phyloP scores from a whole-genome alignment of 2,888 invertebrate species.

The Lomographa bimaculata region DNA sequence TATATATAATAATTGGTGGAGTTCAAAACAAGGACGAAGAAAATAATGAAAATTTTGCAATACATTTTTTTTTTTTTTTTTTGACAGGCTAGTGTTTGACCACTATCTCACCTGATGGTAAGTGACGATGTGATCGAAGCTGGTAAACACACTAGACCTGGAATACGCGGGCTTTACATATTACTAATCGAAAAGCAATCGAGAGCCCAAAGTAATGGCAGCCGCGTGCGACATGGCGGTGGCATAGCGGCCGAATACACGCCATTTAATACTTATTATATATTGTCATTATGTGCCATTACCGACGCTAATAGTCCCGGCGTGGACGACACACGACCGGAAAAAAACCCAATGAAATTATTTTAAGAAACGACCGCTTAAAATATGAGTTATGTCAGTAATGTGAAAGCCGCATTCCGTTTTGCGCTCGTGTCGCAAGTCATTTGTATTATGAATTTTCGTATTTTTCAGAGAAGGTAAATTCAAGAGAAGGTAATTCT shows the following conservation, averaged over 20 bases:
- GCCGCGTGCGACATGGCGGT: constrained; percentile 33
- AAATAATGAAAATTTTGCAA: too few species aligned
- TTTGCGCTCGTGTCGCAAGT: constrained; percentile 5
- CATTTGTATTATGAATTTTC: constrained; percentile 21
- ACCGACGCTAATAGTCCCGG: constrained; percentile 66
- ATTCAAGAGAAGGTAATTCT: too few species aligned
- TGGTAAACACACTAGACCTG: too few species aligned
- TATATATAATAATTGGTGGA: too few species aligned
- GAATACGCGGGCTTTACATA: too few species aligned
- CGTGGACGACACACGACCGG: constrained; percentile 56
- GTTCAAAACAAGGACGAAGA: too few species aligned
- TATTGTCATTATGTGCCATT: constrained; percentile 76
- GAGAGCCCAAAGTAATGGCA: constrained; percentile 13
- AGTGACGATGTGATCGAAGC: too few species aligned
- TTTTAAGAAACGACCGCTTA: constrained; percentile 60
- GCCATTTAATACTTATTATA: constrained; percentile 66
- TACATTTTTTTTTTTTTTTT: too few species aligned
- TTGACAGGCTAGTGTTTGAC: too few species aligned
- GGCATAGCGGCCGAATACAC: constrained; percentile 25
- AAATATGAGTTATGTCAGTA: constrained; percentile 56
- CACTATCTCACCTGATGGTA: too few species aligned
- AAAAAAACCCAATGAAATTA: constrained; percentile 41
- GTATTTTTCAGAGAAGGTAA: constrained; percentile 16
- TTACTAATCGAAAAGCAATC: not conserved
- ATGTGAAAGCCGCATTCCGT: constrained; percentile 56